Percentiles rank a stretch among this genome's conserved stretches.
These are phyloP conservation scores for Eubucco bourcierii DNA, from an alignment of 2,113 vertebrate genomes.

Conservation along the genomic window DNA sequence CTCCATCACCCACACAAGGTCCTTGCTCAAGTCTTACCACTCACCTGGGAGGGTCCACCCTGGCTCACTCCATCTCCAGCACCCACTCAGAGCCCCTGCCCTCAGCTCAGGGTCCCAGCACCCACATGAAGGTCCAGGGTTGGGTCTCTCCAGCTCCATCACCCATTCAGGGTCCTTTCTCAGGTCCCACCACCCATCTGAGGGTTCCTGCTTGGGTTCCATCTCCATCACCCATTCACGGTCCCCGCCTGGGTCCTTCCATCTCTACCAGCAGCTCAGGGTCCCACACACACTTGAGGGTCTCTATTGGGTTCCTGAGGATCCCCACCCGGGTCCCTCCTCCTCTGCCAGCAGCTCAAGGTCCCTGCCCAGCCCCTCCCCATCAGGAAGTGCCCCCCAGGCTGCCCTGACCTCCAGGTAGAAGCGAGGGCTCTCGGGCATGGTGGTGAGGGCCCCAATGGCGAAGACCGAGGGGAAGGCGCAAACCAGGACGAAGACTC, in stretches of 20 bases:
- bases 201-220: background rate
- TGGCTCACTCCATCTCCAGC: too few species aligned
- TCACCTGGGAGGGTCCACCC: too few species aligned
- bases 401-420: slow-evolving; percentile 85
- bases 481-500: slow-evolving; percentile 95
- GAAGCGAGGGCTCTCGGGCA: slow-evolving; percentile 97
- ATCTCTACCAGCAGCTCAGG: background rate
- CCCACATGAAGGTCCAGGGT: background rate
- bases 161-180: too few species aligned
- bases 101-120: background rate
- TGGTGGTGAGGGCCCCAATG: slow-evolving; percentile 92
- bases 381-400: background rate
- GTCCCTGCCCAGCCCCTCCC: background rate
- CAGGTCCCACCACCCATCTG: background rate
- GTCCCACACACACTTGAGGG: too few species aligned
- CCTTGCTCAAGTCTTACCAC: background rate
- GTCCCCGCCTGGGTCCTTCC: too few species aligned
- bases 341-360: background rate
- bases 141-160: background rate
- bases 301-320: too few species aligned
- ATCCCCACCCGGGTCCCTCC: too few species aligned
- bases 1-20: background rate
- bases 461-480: slow-evolving; percentile 95
- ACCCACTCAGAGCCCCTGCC: too few species aligned
- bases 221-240: background rate